Evolutionary conservation across 2,888 invertebrate species (phyloP).

Genomic region (Melanostoma scalare): DNA sequence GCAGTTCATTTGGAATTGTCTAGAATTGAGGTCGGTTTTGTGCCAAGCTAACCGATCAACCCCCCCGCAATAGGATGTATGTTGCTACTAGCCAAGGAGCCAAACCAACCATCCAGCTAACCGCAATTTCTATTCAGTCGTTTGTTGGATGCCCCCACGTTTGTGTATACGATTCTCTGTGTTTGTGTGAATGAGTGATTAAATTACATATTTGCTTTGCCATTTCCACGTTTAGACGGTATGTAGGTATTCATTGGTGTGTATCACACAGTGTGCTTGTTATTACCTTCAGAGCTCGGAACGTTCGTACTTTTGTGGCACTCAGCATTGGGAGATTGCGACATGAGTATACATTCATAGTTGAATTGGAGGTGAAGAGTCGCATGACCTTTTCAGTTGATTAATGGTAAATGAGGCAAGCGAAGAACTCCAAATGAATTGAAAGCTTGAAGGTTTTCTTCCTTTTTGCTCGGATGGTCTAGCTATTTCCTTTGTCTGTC

Average conservation of each 20-base stretch:
- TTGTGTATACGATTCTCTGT: background rate
- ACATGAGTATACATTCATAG: background rate
- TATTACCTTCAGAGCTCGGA: constrained; percentile 1
- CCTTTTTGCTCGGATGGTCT: too few species aligned
- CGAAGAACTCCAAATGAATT: constrained; percentile 39
- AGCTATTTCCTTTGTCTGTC: background rate
- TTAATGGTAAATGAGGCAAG: constrained; percentile 59
- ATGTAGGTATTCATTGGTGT: background rate
- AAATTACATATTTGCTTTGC: constrained; percentile 64
- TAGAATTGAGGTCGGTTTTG: constrained; percentile 66
- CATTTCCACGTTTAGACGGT: constrained; percentile 40
- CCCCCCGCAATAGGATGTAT: constrained; percentile 7
- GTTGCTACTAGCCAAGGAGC: constrained; percentile 5
- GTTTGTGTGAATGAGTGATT: constrained; percentile 24
- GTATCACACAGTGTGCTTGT: constrained; percentile 15
- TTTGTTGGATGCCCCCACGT: constrained; percentile 11
- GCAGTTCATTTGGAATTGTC: constrained; percentile 69
- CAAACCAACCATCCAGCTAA: constrained; percentile 50
- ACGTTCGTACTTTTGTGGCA: constrained; percentile 22
- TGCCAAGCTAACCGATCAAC: constrained; percentile 65
- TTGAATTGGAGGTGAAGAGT: constrained; percentile 3
- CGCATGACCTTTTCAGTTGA: constrained; percentile 65
- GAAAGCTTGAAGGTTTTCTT: constrained; percentile 26
- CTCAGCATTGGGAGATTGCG: constrained; percentile 4
- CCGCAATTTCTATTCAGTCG: constrained; percentile 61